phyloP scores from a whole-genome alignment of 2,888 invertebrate genomes.

The Cerastoderma edule region DNA sequence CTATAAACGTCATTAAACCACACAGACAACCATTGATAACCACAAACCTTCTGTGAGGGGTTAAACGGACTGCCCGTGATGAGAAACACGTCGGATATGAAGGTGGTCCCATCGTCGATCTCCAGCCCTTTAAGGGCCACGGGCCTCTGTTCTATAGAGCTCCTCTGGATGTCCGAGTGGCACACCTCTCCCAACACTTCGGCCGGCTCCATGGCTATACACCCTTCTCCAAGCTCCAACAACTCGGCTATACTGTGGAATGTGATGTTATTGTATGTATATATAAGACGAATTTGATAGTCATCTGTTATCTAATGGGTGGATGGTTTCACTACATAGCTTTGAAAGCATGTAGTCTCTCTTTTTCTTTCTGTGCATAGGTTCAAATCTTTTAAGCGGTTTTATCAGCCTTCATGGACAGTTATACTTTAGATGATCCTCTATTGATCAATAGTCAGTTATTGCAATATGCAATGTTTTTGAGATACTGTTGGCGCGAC shows the following conservation, averaged over 20 bases:
- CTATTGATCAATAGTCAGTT: too few relatives aligned
- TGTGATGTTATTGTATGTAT: too few relatives aligned
- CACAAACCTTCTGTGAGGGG: slow-evolving; percentile 59
- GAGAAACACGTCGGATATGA: slow-evolving; percentile 63
- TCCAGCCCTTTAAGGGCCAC: slow-evolving; percentile 51
- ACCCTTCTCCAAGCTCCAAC: slow-evolving; percentile 64
- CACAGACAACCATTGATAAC: neutral
- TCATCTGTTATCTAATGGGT: too few relatives aligned
- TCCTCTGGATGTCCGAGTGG: slow-evolving; percentile 61
- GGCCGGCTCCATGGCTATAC: slow-evolving; percentile 57
- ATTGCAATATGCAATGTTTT: too few relatives aligned
- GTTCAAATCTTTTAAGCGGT: neutral
- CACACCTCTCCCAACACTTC: slow-evolving; percentile 64
- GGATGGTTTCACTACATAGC: too few relatives aligned
- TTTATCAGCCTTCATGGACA: too few relatives aligned
- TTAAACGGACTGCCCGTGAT: slow-evolving; percentile 61
- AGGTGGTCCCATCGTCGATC: slow-evolving; percentile 60
- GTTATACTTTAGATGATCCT: too few relatives aligned
- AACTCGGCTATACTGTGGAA: slow-evolving; percentile 52
- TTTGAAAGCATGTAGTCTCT: too few relatives aligned
- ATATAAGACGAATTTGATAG: too few relatives aligned
- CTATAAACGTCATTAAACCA: too few relatives aligned
- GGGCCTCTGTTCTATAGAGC: slow-evolving; percentile 63
- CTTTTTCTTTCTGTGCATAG: too few relatives aligned
- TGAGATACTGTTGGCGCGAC: too few relatives aligned